Percentiles rank a stretch among this genome's conserved stretches.
Evolutionary conservation across 2,113 vertebrate species (phyloP).

Genomic region (Atlantisia rogersi): DNA sequence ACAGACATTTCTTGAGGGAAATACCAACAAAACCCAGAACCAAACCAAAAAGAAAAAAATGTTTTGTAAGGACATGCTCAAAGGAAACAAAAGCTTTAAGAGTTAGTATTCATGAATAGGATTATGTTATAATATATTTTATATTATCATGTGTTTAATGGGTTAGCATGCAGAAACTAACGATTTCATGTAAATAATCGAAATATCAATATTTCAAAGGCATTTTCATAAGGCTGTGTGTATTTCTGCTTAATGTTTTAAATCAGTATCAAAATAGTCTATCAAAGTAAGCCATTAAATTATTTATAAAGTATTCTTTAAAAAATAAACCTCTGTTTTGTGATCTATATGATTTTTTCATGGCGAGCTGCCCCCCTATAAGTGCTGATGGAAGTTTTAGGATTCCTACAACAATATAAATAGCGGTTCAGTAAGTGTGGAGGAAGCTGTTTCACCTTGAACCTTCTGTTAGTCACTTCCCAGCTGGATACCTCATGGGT

Average conservation of each 20-base stretch:
- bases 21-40: neutral
- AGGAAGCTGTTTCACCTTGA: slow-evolving; percentile 24
- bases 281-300: neutral
- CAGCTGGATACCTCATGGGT: neutral
- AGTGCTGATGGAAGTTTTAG: neutral
- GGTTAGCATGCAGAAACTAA: neutral
- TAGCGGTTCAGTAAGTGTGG: neutral
- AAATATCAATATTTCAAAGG: neutral
- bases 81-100: neutral
- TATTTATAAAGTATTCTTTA: neutral
- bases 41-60: neutral
- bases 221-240: neutral
- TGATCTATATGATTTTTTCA: neutral
- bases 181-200: neutral
- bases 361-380: neutral
- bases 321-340: neutral
- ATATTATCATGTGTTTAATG: neutral
- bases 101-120: neutral
- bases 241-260: neutral
- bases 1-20: neutral
- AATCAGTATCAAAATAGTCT: neutral
- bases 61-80: neutral
- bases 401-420: neutral
- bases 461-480: neutral
- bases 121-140: neutral